Conservation (phyloP, 2,888 invertebrate genomes). For the Dasysyrphus albostriatus region DNA sequence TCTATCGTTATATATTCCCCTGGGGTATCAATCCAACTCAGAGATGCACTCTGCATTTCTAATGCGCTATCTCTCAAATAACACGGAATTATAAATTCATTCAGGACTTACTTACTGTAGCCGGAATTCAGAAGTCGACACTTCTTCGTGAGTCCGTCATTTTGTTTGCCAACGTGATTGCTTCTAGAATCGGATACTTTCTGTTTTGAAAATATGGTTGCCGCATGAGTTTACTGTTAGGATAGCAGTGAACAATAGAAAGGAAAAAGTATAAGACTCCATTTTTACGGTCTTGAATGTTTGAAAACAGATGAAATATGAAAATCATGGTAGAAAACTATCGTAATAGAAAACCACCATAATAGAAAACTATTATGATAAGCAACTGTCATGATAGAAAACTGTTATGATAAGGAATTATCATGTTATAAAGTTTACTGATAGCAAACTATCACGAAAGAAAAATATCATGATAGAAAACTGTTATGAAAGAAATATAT, state of each 20-base stretch:
- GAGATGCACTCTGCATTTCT: constrained; percentile 72
- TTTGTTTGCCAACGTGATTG: constrained; percentile 59
- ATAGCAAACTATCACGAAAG: too few species aligned
- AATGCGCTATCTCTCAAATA: constrained; percentile 67
- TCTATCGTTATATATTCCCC: constrained; percentile 53
- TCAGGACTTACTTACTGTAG: constrained; percentile 56
- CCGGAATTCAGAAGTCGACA: constrained; percentile 56
- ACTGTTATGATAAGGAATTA: too few species aligned
- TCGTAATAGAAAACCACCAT: too few species aligned
- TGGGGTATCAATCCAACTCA: constrained; percentile 46
- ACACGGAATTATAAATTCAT: constrained; percentile 71
- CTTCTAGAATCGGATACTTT: constrained; percentile 32
- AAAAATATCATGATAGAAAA: too few species aligned
- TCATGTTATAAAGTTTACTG: too few species aligned
- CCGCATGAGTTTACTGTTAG: neutral
- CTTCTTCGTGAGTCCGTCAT: constrained; percentile 53
- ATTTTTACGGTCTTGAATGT: too few species aligned
- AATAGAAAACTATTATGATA: too few species aligned
- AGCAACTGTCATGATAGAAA: too few species aligned
- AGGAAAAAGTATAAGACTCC: too few species aligned
- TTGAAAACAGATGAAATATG: too few species aligned
- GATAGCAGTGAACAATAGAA: neutral
- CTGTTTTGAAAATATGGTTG: neutral
- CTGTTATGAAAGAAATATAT: too few species aligned
- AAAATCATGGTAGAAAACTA: too few species aligned